These are phyloP conservation scores for Hipparchia semele DNA, from an alignment of 2,888 invertebrate species.

Conservation along the genomic window DNA sequence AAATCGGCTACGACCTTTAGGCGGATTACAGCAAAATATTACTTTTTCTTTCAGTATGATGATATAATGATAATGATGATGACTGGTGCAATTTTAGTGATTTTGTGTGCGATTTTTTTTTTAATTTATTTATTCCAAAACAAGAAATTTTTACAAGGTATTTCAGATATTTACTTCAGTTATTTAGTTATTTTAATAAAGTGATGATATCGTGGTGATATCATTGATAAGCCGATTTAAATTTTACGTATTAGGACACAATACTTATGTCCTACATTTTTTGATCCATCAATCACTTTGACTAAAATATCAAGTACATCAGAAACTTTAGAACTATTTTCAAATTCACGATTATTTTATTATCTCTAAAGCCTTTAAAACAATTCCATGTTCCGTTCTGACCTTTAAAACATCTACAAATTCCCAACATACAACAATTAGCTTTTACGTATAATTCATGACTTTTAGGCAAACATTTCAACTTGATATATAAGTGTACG, in stretches of 20 bases:
- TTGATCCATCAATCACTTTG: neutral
- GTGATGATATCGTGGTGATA: neutral
- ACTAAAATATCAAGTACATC: neutral
- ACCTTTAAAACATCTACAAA: conserved; percentile 23
- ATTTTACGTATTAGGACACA: neutral
- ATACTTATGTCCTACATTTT: neutral
- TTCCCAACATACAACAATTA: conserved; percentile 33
- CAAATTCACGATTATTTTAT: neutral
- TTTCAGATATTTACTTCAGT: no score
- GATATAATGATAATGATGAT: no score
- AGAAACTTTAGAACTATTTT: neutral
- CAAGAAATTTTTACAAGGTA: no score
- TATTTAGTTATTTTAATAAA: neutral
- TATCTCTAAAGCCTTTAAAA: conserved; percentile 18
- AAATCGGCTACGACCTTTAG: no score
- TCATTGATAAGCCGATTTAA: neutral
- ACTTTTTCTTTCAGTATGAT: no score
- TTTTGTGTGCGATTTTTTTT: no score
- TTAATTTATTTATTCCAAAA: no score
- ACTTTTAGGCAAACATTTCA: conserved; percentile 19
- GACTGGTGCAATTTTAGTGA: no score
- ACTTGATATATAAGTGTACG: neutral
- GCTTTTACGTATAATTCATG: conserved; percentile 37
- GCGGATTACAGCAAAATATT: no score
- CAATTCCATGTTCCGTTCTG: conserved; percentile 12